Evolutionary conservation across 2,797 vertebrate species (phyloP), one percentile per base, ranked within the genome.

Genomic region (Carapus acus): DNA sequence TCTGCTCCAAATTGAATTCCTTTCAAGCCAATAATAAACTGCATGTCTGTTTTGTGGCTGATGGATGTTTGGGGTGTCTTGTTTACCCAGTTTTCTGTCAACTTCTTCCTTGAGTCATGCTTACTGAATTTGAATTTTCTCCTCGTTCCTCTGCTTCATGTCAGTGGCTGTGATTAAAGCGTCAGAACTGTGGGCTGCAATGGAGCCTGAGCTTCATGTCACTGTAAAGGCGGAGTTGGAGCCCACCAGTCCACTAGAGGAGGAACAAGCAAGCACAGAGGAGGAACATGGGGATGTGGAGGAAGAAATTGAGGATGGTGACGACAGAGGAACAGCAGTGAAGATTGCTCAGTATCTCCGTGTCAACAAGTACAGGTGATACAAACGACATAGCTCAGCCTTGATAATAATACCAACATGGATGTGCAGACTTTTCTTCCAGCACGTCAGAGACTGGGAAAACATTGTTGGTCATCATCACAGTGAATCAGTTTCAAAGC

Each of bases 121-220:
- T 55, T 27, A 51, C 46, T 50, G 22, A 21, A 49, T 65, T 49
- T 40, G 4, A 44, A 39, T 8, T 13, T 53, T 37, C n/a, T 19
- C 3, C 6, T 6, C 31, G 6, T 49, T 31, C 18, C 21, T 39
- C 16, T 69, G 7, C 50, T 29, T 49, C 36, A 15, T 63, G 51
- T 41, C 78, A 92, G 90, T 85, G 38, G 54, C 84, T 2, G 81
- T 76, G 7, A 84, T 94, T 13, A 67, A 87, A 23, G 89, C 90
- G 1, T 86, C 89, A 5, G 95, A 99, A 74, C 88, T 98, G 58
- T 99, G 96, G 96, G 87, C 89, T 22, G 93, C 93, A 0, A 97
- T 97, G 95, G 87, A 92, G 65, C 94, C 95, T 2, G 95, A 98
- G 77, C 52, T 99, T 57, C 87, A 68, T 23, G 63, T 82, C 58